A percentile compares a stretch with the other conserved stretches of the same genome.
Conservation (phyloP, 2,113 vertebrate species). For the Charina bottae region DNA sequence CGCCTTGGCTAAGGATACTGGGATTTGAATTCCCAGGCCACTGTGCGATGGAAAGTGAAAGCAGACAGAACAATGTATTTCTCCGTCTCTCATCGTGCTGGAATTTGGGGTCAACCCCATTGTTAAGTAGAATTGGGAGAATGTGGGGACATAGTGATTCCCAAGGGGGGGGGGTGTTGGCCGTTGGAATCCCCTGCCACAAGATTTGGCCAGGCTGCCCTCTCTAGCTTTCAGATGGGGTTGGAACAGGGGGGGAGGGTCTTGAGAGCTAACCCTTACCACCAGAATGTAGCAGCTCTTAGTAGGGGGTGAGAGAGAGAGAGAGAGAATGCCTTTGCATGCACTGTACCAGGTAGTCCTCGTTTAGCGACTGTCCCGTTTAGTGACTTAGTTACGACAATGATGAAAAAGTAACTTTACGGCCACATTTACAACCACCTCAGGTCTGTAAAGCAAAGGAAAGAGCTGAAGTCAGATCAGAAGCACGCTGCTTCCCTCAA, state of each 20-base stretch:
- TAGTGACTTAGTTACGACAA: background rate
- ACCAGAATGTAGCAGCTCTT: background rate
- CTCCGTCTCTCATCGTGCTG: background rate
- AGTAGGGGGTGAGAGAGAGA: background rate
- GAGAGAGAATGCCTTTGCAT: background rate
- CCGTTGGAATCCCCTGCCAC: background rate
- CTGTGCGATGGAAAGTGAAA: too few species aligned
- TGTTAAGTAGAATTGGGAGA: background rate
- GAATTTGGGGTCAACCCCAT: background rate
- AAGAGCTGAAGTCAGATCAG: background rate
- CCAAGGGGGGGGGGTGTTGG: background rate
- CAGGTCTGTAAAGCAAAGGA: background rate
- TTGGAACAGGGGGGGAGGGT: background rate
- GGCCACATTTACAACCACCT: background rate
- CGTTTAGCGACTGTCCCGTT: background rate
- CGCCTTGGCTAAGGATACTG: background rate
- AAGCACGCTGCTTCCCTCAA: background rate
- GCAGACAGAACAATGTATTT: background rate
- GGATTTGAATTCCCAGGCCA: background rate
- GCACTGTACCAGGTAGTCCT: background rate
- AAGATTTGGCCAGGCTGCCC: background rate
- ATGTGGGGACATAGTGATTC: background rate
- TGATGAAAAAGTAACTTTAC: background rate
- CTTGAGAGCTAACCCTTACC: background rate
- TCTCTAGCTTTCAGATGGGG: background rate